Evolutionary conservation across 2,113 vertebrate species (phyloP).

Genomic region (Cavia porcellus): DNA sequence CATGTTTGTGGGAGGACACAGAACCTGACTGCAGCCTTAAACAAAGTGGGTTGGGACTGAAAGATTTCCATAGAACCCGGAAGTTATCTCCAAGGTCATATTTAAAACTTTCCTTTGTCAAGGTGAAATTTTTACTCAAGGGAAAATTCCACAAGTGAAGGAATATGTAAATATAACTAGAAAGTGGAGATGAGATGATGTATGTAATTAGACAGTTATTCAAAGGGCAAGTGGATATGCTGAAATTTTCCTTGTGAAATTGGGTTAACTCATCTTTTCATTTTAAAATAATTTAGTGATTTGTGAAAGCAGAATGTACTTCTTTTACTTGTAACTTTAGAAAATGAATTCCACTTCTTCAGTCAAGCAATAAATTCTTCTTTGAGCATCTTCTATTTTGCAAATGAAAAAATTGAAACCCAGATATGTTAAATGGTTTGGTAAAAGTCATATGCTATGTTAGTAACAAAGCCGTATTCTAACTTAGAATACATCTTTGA

Average conservation of each 20-base stretch:
- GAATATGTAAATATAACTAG: not conserved
- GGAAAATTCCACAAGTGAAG: slow-evolving; percentile 40
- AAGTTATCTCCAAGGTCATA: slow-evolving; percentile 8
- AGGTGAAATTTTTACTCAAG: slow-evolving; percentile 34
- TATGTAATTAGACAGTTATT: slow-evolving; percentile 44
- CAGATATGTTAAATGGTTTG: not conserved
- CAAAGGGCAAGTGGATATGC: not conserved
- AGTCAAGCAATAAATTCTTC: not conserved
- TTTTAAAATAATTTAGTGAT: slow-evolving; percentile 28
- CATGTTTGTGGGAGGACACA: not conserved
- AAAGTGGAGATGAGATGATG: slow-evolving; percentile 18
- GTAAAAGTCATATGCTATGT: not conserved
- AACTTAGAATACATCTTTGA: not conserved
- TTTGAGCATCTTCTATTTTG: not conserved
- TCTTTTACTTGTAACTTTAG: slow-evolving; percentile 48
- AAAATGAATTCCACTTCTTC: not conserved
- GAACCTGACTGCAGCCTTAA: not conserved
- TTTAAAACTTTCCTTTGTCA: slow-evolving; percentile 59
- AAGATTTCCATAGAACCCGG: not conserved
- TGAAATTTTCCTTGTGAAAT: not conserved
- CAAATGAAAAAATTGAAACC: not conserved
- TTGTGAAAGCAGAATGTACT: slow-evolving; percentile 50
- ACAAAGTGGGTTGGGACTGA: not conserved
- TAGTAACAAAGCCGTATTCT: not conserved
- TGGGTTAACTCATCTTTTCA: slow-evolving; percentile 32